Percentiles rank a stretch among this genome's conserved stretches.
phyloP scores from a whole-genome alignment of 1,140 invertebrate genomes.

The Psilanteris sp. region DNA sequence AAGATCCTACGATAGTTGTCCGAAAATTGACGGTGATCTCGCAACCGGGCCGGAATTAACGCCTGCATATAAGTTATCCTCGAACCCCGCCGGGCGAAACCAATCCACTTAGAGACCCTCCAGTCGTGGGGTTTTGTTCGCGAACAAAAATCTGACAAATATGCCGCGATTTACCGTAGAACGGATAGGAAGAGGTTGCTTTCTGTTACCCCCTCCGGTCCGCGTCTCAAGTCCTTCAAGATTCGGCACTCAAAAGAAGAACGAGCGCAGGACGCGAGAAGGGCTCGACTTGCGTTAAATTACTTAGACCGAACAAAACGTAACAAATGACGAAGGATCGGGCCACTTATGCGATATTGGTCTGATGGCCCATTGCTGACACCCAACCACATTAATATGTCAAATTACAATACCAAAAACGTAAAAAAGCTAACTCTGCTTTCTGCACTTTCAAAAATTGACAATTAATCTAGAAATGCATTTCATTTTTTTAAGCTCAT shows the following conservation, averaged over 20 bases:
- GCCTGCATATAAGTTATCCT: slow-evolving; percentile 68
- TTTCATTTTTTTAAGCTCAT: too few species aligned
- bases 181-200: slow-evolving; percentile 63
- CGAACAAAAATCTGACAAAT: slow-evolving; percentile 80
- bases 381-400: slow-evolving; percentile 71
- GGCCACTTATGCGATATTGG: slow-evolving; percentile 75
- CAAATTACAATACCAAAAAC: too few species aligned
- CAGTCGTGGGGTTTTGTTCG: slow-evolving; percentile 73
- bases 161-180: slow-evolving; percentile 78
- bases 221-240: slow-evolving; percentile 7
- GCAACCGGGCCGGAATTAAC: slow-evolving; percentile 63
- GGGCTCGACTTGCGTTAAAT: slow-evolving; percentile 70
- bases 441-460: too few species aligned
- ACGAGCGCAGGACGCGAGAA: slow-evolving; percentile 26
- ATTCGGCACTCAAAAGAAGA: slow-evolving; percentile 40
- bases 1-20: slow-evolving; percentile 43
- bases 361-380: slow-evolving; percentile 64
- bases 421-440: too few species aligned
- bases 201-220: slow-evolving; percentile 15
- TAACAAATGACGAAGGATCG: slow-evolving; percentile 76
- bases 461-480: too few species aligned
- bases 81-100: slow-evolving; percentile 68
- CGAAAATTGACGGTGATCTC: slow-evolving; percentile 61
- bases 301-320: slow-evolving; percentile 77
- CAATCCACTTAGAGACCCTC: slow-evolving; percentile 76